Conservation (phyloP, 2,888 invertebrate species). For the Monopis laevigella region DNA sequence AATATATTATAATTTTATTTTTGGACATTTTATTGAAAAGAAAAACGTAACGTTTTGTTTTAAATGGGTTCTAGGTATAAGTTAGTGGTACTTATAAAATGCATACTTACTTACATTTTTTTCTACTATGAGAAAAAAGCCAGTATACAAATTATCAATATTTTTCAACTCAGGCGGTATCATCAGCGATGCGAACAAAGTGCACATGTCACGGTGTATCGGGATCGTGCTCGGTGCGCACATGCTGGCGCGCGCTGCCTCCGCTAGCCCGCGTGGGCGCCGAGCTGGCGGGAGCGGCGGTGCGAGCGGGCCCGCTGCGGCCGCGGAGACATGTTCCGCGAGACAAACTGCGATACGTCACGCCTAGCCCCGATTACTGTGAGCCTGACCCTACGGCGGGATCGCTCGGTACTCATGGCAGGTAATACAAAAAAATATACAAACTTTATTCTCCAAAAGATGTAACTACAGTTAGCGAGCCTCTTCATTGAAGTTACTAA, state of each 20-base stretch:
- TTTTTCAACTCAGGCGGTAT: constrained; percentile 73
- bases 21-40: too few relatives aligned
- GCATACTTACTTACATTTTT: not conserved
- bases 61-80: too few relatives aligned
- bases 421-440: too few relatives aligned
- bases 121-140: too few relatives aligned
- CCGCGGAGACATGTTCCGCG: constrained; percentile 51
- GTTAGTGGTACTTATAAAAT: too few relatives aligned
- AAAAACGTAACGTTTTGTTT: too few relatives aligned
- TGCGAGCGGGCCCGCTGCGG: constrained; percentile 48
- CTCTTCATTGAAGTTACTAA: too few relatives aligned
- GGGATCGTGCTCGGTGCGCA: constrained; percentile 83
- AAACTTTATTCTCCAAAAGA: too few relatives aligned
- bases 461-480: too few relatives aligned
- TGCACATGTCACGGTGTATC: constrained; percentile 90
- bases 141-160: too few relatives aligned
- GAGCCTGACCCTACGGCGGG: constrained; percentile 76
- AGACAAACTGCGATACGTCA: constrained; percentile 78
- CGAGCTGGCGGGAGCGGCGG: constrained; percentile 46
- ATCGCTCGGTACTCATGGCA: constrained; percentile 79
- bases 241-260: constrained; percentile 82
- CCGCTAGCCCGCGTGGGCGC: constrained; percentile 70
- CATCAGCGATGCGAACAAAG: constrained; percentile 61
- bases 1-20: too few relatives aligned
- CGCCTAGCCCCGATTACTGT: constrained; percentile 87